phyloP scores from a whole-genome alignment of 2,888 invertebrate genomes.

The Meliscaeva auricollis region DNA sequence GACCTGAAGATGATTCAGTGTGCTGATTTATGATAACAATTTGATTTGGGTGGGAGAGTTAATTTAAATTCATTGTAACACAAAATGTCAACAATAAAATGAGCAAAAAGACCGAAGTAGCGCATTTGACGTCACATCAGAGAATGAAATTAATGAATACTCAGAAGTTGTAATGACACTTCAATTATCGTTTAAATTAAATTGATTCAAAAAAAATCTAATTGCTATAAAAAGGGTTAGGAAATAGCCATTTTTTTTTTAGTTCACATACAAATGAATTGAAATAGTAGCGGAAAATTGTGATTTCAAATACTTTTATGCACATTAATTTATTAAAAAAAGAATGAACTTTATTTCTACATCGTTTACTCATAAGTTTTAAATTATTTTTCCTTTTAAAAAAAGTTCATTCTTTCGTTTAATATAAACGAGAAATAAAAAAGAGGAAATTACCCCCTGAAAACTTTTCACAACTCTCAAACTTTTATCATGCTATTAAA shows the following conservation, averaged over 20 bases:
- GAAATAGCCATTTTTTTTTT: too few species aligned
- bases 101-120: neutral
- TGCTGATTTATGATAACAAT: slow-evolving; percentile 56
- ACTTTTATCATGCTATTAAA: slow-evolving; percentile 3
- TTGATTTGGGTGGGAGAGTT: neutral
- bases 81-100: slow-evolving; percentile 15
- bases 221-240: too few species aligned
- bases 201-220: too few species aligned
- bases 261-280: neutral
- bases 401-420: too few species aligned
- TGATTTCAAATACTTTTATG: too few species aligned
- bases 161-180: neutral
- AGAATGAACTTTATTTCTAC: too few species aligned
- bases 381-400: neutral
- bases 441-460: too few species aligned
- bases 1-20: slow-evolving; percentile 54
- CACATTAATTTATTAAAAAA: too few species aligned
- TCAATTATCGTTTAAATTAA: neutral
- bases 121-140: neutral
- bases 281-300: too few species aligned
- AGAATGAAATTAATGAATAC: neutral
- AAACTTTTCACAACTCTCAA: neutral
- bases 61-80: slow-evolving; percentile 40
- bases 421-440: neutral
- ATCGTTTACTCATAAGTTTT: too few species aligned